Conservation (phyloP, 1,140 invertebrate genomes). For the Drosophila burlai region DNA sequence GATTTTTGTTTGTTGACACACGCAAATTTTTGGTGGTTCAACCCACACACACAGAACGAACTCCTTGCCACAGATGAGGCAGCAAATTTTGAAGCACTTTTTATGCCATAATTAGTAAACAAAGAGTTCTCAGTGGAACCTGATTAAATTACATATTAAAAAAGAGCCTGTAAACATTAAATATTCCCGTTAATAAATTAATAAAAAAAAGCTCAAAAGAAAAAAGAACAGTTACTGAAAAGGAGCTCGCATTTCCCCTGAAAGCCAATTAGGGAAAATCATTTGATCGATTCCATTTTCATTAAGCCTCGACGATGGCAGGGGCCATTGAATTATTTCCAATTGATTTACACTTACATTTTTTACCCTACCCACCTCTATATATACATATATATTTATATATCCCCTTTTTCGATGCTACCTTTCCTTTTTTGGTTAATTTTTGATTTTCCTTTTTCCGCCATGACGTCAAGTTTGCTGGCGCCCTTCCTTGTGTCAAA, state of each 20-base stretch:
- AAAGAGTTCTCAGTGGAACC: background rate
- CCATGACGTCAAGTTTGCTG: slow-evolving; percentile 54
- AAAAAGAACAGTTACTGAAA: background rate
- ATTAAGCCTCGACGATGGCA: slow-evolving; percentile 1
- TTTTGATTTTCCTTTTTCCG: background rate
- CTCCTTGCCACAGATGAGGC: slow-evolving; percentile 26
- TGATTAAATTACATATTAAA: background rate
- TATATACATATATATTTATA: slow-evolving; percentile 9
- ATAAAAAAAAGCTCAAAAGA: background rate
- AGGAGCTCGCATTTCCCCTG: background rate
- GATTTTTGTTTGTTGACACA: slow-evolving; percentile 44
- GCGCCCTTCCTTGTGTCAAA: slow-evolving; percentile 49
- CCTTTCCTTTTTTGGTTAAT: slow-evolving; percentile 29
- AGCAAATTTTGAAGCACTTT: slow-evolving; percentile 26
- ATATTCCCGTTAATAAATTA: slow-evolving; percentile 7
- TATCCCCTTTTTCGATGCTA: background rate
- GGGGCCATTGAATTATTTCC: slow-evolving; percentile 34
- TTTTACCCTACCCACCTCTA: slow-evolving; percentile 7
- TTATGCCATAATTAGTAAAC: slow-evolving; percentile 21
- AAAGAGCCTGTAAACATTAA: background rate
- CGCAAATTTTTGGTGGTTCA: slow-evolving; percentile 33
- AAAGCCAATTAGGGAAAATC: slow-evolving; percentile 17
- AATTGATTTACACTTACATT: slow-evolving; percentile 36
- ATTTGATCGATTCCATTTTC: slow-evolving; percentile 22
- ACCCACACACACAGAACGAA: slow-evolving; percentile 14